These are phyloP conservation scores for Pristionchus mayeri DNA, from an alignment of 2,888 invertebrate species.

Conservation along the genomic window DNA sequence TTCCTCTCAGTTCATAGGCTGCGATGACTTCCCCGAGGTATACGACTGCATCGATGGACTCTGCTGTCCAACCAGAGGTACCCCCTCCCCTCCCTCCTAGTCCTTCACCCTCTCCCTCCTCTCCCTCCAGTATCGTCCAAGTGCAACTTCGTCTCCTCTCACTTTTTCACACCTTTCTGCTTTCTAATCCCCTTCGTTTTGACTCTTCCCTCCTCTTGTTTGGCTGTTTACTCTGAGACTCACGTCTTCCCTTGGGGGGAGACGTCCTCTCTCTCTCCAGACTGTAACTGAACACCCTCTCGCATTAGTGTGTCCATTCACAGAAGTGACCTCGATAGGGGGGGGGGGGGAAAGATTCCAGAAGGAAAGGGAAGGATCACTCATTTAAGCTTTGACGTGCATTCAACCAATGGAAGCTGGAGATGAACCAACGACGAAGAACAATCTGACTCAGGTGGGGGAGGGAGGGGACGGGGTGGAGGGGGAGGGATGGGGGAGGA, in stretches of 20 bases:
- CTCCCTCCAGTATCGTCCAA: background rate
- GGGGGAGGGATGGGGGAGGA: too few relatives aligned
- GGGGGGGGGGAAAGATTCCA: background rate
- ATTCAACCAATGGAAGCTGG: constrained; percentile 52
- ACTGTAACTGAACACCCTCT: constrained; percentile 37
- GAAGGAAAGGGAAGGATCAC: background rate
- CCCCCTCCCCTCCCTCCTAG: too few relatives aligned
- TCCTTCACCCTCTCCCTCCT: too few relatives aligned
- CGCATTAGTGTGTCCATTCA: background rate
- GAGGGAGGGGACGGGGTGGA: background rate
- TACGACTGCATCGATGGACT: constrained; percentile 71
- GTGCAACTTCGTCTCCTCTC: background rate
- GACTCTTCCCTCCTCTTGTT: constrained; percentile 6
- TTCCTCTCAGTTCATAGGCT: constrained; percentile 63
- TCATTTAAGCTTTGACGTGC: constrained; percentile 50
- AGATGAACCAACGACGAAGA: constrained; percentile 27
- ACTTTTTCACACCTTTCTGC: constrained; percentile 30
- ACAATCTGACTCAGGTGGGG: background rate
- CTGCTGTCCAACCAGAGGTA: constrained; percentile 72
- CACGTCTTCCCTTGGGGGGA: constrained; percentile 25
- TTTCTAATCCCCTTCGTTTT: constrained; percentile 13
- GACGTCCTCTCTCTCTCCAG: background rate
- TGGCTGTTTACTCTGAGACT: constrained; percentile 14
- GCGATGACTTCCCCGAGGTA: constrained; percentile 71
- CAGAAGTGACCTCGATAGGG: background rate